Evolutionary conservation across 2,888 invertebrate genomes (phyloP), one percentile per base, ranked within the genome.

Genomic region (Pandemis heparana): DNA sequence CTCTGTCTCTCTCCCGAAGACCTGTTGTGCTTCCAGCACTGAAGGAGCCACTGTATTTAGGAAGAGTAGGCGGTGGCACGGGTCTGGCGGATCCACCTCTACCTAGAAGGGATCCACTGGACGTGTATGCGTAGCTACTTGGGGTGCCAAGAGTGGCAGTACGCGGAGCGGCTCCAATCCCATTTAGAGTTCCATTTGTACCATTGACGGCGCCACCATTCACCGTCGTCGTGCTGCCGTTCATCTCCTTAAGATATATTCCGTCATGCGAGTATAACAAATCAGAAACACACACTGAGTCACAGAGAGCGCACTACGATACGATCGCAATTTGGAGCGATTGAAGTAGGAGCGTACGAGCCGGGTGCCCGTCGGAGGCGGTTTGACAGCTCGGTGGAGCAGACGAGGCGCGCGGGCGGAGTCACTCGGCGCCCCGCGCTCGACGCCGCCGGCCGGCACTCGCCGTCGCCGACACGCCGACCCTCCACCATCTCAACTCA

Each of bases 21-120:
- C 95, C 95, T 89, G 91, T 96, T 71, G 96, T 96, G 79, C 96
- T 96, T 65, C 96, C 96, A 75, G 97, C 96, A 85, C 96, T 96
- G 87, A 97, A 97, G 79, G 97, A 97, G 73, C 96, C 96, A 82
- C 97, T 97, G 87, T 97, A 97, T 87, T 97, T 97, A 53, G 97
- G 97, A 81, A 97, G 91, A 67, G 97, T 97, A 70, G 97, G 97
- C 75, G 97, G 97, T 79, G 97, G 97, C 80, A 96, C 96, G 71
- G 97, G 97, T 81, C 96, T 94, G 77, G 96, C 95, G 75, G 96
- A 95, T 77, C 96, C 95, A 75, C 95, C 95, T 73, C 96, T 93
- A 63, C 96, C 96, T 71, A 96, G 91, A 80, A 96, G 87, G 53
- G 95, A 95, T 75, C 95, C 95, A 81, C 95, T 96, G 75, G 96